Evolutionary conservation across 1,140 invertebrate genomes (phyloP), one percentile per base, ranked within the genome.

Genomic region (Brachionus rotundiformis): DNA sequence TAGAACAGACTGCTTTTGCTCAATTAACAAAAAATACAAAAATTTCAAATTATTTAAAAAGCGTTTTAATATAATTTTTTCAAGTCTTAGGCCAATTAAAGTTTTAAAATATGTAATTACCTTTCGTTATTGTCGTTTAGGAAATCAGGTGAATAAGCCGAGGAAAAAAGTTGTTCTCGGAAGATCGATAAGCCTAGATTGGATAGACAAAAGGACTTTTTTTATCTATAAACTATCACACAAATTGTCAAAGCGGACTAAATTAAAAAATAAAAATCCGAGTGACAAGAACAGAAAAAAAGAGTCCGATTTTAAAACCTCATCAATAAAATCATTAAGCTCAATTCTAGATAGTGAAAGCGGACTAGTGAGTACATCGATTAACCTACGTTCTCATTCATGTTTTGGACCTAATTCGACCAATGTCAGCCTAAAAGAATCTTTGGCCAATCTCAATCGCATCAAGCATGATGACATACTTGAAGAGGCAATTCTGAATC

Each of bases 41-140:
- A 41, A 44, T 44, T 23, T 73, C 1, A 33, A 47, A 73, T 1
- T 23, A 41, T 23, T 25, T 19, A 44, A 73, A 73, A 44, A 44
- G 19, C 39, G 10, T 13, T 25, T 73, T 13, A 25, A 23, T 73
- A 25, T 73, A 25, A n/a, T 73, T 25, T 10, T 36, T 16, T 36
- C 16, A 71, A 71, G 41, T 11, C 27, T 73, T 44, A 41, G 10
- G 10, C 1, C 44, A 41, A 44, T 73, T 10, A 73, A 73, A 44
- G 25, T 73, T 73, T 73, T 73, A 25, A 73, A 73, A 27, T 44
- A 73, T 44, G 36, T 73, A 47, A 44, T 41, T 27, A 44, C 68
- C 11, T 73, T 44, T 44, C 6, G 36, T 25, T 25, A 25, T 73
- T 73, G 68, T 73, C n/a, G 39, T 5, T 6, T n/a, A 10, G 16